phyloP scores from a whole-genome alignment of 2,113 vertebrate genomes.

The Hyla sarda region DNA sequence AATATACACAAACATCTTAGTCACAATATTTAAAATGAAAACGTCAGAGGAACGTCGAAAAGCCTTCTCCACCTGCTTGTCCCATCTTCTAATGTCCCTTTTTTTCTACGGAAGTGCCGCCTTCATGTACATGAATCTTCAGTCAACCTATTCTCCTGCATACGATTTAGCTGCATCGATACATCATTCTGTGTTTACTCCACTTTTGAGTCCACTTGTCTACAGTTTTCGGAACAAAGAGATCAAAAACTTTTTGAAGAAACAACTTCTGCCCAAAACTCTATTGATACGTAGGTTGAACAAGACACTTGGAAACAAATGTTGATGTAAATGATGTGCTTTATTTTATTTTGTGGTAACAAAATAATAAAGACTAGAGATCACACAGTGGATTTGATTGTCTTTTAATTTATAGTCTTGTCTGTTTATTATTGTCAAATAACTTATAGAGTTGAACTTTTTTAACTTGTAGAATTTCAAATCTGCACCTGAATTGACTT shows the following conservation, averaged over 20 bases:
- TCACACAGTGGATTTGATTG: neutral
- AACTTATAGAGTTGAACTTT: no score
- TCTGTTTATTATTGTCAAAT: no score
- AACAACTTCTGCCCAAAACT: neutral
- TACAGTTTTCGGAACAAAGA: conserved; percentile 41
- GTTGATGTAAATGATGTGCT: neutral
- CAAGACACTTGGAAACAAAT: neutral
- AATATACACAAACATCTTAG: conserved; percentile 26
- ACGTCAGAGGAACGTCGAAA: conserved; percentile 38
- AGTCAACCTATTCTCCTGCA: conserved; percentile 10
- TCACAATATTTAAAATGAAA: conserved; percentile 30
- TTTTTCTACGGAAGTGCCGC: conserved; percentile 46
- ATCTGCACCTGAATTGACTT: no score
- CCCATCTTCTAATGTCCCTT: conserved; percentile 24
- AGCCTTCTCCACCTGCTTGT: conserved; percentile 20
- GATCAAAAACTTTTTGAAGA: neutral
- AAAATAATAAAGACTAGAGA: neutral
- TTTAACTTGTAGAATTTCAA: no score
- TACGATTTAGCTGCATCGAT: conserved; percentile 38
- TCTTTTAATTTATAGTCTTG: neutral
- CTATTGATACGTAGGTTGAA: neutral
- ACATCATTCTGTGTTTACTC: conserved; percentile 38
- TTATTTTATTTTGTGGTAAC: no score
- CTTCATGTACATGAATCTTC: conserved; percentile 45
- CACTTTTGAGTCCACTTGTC: conserved; percentile 29